Percentiles rank a stretch among this genome's conserved stretches.
These are phyloP conservation scores for Pithys albifrons DNA, from an alignment of 2,113 vertebrate species.

Conservation along the genomic window DNA sequence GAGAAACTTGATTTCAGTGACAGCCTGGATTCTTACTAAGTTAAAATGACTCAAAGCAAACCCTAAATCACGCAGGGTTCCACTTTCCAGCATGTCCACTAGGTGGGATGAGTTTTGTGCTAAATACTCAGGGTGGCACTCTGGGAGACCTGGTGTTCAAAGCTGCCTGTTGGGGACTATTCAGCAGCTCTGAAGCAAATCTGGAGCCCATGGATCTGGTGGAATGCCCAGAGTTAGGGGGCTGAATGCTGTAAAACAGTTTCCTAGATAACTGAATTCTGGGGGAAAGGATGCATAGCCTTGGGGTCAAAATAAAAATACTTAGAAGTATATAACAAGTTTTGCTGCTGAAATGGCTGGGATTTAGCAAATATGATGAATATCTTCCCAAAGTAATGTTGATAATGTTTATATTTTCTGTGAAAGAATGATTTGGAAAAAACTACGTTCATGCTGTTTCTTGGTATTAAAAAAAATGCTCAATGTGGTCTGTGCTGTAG, in stretches of 20 bases:
- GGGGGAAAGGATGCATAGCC: not conserved
- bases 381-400: not conserved
- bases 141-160: not conserved
- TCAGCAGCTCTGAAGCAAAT: not conserved
- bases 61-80: not conserved
- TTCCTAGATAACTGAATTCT: not conserved
- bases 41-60: not conserved
- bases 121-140: not conserved
- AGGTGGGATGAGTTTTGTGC: not conserved
- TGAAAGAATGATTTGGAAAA: not conserved
- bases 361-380: not conserved
- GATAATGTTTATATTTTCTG: not conserved
- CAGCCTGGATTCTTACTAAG: not conserved
- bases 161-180: not conserved
- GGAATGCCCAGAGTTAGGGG: not conserved
- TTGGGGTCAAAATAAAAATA: not conserved
- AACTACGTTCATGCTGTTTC: rapidly evolving
- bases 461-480: not conserved
- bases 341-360: not conserved
- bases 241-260: not conserved
- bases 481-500: not conserved
- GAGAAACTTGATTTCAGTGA: not conserved
- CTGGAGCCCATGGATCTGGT: not conserved
- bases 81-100: not conserved
- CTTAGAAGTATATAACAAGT: not conserved